These are phyloP conservation scores for Semaprochilodus insignis DNA, from an alignment of 2,797 vertebrate genomes.

Conservation along the genomic window DNA sequence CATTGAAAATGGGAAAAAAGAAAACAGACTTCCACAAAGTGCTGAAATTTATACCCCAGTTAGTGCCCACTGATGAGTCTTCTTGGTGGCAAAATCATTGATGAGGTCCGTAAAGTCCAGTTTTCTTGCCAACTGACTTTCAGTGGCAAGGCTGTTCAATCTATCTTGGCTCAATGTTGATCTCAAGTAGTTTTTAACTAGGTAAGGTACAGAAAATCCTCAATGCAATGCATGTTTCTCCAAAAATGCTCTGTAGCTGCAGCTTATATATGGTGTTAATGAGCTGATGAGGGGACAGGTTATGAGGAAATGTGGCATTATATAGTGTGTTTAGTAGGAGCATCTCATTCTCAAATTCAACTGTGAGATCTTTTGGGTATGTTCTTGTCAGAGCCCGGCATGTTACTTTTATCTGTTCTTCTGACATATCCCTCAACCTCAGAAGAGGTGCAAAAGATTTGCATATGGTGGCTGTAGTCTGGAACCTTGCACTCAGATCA, in stretches of 20 bases:
- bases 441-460: constrained; percentile 36
- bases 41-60: not conserved
- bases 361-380: constrained; percentile 29
- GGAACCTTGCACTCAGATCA: constrained; percentile 28
- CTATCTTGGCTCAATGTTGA: constrained; percentile 14
- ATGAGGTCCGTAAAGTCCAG: constrained; percentile 19
- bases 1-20: too few species aligned
- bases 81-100: constrained; percentile 26
- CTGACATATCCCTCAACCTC: constrained; percentile 8
- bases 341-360: constrained; percentile 33
- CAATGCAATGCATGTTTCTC: constrained; percentile 29
- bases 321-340: constrained; percentile 27
- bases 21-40: too few species aligned
- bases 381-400: constrained; percentile 11
- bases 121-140: constrained; percentile 38
- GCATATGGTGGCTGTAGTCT: constrained; percentile 27
- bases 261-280: constrained; percentile 41
- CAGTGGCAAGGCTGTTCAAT: constrained; percentile 42
- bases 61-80: not conserved
- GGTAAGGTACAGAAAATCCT: constrained; percentile 30
- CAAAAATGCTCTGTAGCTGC: constrained; percentile 46
- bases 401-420: constrained; percentile 27
- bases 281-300: constrained; percentile 40
- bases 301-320: not conserved
- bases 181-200: constrained; percentile 25